Evolutionary conservation across 2,113 vertebrate genomes (phyloP), one percentile per base, ranked within the genome.

Genomic region (Pterocles orientalis): DNA sequence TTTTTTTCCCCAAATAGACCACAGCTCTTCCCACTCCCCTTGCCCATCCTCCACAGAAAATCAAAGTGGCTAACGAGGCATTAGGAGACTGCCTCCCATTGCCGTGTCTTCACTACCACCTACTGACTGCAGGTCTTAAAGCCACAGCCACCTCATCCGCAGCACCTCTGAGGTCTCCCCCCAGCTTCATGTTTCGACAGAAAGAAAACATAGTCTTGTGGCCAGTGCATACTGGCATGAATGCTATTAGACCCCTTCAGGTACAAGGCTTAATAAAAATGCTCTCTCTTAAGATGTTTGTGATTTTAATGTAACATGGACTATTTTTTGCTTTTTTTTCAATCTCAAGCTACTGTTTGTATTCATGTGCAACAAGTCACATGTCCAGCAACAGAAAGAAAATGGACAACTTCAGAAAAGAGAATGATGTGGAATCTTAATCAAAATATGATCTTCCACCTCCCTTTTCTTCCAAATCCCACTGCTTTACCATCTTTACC

Each of bases 1-100:
- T 98, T 98, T 98, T 80, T 88, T 66, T 57, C 77, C 94, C 98
- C 98, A 98, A 99, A 99, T 97, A 98, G 98, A 98, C 98, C 98
- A 97, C 97, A 92, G 97, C 97, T 98, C 97, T 98, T 97, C 98
- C 97, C 97, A 97, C 97, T 97, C 70, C 62, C 51, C 61, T 97
- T 92, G 93, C 94, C 91, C 82, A 92, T 84, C 85, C 92, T 98
- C 91, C 90, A 93, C 66, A 3, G 36, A 31, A 28, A 98, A 98
- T 97, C 98, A 98, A 98, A 98, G 98, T 97, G 86, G 86, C 91
- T 97, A 94, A 97, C 61, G 41, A 97, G 96, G 91, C 88, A 70
- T 71, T 69, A 64, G 88, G 85, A 94, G 84, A 70, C 56, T 33
- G 80, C 77, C 53, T 96, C 86, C 93, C 86, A 33, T 36, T 57